These are phyloP conservation scores for Phrynocephalus versicolor DNA, from an alignment of 2,113 vertebrate genomes.

Conservation along the genomic window DNA sequence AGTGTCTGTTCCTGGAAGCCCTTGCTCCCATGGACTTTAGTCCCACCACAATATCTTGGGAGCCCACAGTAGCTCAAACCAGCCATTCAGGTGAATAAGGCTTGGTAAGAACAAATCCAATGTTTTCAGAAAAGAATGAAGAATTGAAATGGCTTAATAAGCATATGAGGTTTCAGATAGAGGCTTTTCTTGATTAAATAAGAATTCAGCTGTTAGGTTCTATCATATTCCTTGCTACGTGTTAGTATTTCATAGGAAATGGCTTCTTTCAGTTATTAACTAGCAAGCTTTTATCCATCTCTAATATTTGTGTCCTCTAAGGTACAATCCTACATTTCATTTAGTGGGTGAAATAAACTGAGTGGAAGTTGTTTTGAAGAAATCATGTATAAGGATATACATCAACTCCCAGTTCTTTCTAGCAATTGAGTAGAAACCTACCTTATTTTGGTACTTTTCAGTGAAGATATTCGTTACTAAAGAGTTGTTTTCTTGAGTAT, in stretches of 20 bases:
- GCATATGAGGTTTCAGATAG: background rate
- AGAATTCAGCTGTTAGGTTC: conserved; percentile 59
- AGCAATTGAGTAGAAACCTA: background rate
- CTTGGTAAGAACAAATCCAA: conserved; percentile 1
- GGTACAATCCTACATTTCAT: background rate
- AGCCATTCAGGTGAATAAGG: conserved; percentile 1
- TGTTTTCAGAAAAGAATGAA: background rate
- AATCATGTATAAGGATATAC: background rate
- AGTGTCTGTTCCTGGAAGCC: conserved; percentile 48
- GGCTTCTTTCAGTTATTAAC: background rate
- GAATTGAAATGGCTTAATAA: background rate
- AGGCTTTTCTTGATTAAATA: conserved; percentile 47
- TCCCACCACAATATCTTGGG: conserved; percentile 14
- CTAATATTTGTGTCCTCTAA: background rate
- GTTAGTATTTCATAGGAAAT: conserved; percentile 39
- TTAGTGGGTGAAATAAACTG: background rate
- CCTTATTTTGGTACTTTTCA: background rate
- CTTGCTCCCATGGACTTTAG: conserved; percentile 51
- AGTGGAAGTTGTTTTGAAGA: background rate
- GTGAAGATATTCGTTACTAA: background rate
- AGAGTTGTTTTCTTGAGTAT: background rate
- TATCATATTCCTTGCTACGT: conserved; percentile 55
- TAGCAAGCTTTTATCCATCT: background rate
- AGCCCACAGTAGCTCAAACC: background rate
- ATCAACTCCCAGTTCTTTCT: background rate